These are phyloP conservation scores for Centropyge bicolor DNA, from an alignment of 2,797 vertebrate genomes.

Conservation along the genomic window DNA sequence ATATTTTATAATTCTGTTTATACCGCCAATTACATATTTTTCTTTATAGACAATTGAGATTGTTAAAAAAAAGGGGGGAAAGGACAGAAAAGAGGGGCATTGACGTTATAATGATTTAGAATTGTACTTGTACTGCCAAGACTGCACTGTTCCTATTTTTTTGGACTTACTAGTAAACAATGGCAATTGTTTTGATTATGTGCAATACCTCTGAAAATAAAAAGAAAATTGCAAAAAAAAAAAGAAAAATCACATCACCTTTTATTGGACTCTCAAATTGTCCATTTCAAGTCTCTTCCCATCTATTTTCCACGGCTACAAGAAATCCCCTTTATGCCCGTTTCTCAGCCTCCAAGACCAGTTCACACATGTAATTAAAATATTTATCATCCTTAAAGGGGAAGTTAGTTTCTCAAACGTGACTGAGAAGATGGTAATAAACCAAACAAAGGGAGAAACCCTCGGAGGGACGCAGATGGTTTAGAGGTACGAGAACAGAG, in stretches of 20 bases:
- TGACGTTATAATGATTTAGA: no score
- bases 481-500: background rate
- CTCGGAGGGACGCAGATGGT: background rate
- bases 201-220: no score
- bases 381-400: conserved; percentile 22
- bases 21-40: no score
- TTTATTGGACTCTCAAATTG: background rate
- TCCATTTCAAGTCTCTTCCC: background rate
- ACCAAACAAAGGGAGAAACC: background rate
- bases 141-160: no score
- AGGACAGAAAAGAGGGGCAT: no score
- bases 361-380: conserved; percentile 20
- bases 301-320: background rate
- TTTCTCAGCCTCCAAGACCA: background rate
- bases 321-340: background rate
- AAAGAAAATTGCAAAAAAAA: no score
- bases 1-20: no score
- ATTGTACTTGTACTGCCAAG: no score
- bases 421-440: background rate
- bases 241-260: background rate
- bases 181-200: no score
- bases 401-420: background rate
- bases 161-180: no score
- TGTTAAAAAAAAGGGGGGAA: no score
- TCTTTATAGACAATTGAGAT: no score